Evolutionary conservation across 1,140 invertebrate species (phyloP).

Genomic region (Calycopis cecrops): DNA sequence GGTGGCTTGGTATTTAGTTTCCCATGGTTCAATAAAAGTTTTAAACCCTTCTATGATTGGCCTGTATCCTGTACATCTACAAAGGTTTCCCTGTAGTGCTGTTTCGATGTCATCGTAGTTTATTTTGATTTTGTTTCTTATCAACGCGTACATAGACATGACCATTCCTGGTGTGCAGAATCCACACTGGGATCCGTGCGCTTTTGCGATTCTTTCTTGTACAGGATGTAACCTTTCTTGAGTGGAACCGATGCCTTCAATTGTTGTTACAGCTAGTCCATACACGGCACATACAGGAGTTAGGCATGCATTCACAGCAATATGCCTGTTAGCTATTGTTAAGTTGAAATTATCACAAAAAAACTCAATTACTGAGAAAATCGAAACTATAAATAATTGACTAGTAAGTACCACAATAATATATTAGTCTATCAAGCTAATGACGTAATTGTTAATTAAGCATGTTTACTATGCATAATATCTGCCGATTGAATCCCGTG

Average conservation of each 20-base stretch:
- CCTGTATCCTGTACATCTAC: slow-evolving; percentile 93
- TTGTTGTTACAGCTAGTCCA: slow-evolving; percentile 90
- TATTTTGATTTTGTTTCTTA: slow-evolving; percentile 79
- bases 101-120: slow-evolving; percentile 83
- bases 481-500: no score
- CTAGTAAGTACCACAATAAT: no score
- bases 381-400: no score
- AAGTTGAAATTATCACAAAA: no score
- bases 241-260: slow-evolving; percentile 90
- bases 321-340: slow-evolving; percentile 76
- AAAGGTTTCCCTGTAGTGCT: slow-evolving; percentile 92
- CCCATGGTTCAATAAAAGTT: slow-evolving; percentile 87
- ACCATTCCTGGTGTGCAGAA: slow-evolving; percentile 96
- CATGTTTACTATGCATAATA: no score
- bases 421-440: no score
- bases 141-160: slow-evolving; percentile 94
- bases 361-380: no score
- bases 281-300: slow-evolving; percentile 89
- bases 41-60: slow-evolving; percentile 92
- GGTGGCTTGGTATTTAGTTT: slow-evolving; percentile 42
- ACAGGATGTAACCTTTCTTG: slow-evolving; percentile 85
- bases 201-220: slow-evolving; percentile 90
- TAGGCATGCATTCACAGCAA: slow-evolving; percentile 92
- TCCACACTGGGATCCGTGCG: slow-evolving; percentile 94
- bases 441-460: no score